phyloP scores from a whole-genome alignment of 1,140 invertebrate genomes.

The Drosophila rhopaloa region DNA sequence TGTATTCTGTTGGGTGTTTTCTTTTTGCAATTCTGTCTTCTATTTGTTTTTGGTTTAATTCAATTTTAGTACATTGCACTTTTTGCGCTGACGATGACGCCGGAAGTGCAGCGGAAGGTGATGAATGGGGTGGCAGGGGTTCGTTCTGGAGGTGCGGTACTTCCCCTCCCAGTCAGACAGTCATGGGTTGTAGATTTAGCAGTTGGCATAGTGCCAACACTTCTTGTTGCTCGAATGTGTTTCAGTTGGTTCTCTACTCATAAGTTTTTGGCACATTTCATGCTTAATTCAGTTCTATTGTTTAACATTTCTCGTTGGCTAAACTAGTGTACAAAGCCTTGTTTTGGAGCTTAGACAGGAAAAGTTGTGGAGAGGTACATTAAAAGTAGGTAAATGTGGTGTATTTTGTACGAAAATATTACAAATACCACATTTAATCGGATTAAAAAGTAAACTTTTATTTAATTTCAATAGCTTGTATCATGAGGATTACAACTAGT shows the following conservation, averaged over 20 bases:
- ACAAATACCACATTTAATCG: not conserved
- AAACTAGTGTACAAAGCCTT: conserved; percentile 23
- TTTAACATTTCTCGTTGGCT: conserved; percentile 39
- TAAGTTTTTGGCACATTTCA: conserved; percentile 63
- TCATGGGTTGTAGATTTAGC: conserved; percentile 23
- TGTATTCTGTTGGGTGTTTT: conserved; percentile 51
- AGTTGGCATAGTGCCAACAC: conserved; percentile 59
- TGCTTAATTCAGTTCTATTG: conserved; percentile 54
- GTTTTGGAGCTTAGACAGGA: conserved; percentile 15
- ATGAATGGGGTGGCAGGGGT: conserved; percentile 19
- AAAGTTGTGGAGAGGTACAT: conserved; percentile 11
- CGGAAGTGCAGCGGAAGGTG: conserved; percentile 74
- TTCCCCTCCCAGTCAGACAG: conserved; percentile 29
- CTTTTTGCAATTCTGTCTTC: conserved; percentile 27
- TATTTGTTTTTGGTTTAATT: conserved; percentile 76
- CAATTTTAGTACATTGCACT: conserved; percentile 82
- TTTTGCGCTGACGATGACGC: conserved; percentile 66
- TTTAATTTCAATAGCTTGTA: not conserved
- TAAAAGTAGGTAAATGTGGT: not conserved
- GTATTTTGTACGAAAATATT: not conserved
- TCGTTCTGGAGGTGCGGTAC: conserved; percentile 20
- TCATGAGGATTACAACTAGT: not conserved
- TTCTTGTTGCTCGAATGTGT: conserved; percentile 17
- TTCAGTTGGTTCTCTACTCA: conserved; percentile 15
- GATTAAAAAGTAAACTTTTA: not conserved